Evolutionary conservation across 2,113 vertebrate genomes (phyloP).

Genomic region (Vanacampus margaritifer): DNA sequence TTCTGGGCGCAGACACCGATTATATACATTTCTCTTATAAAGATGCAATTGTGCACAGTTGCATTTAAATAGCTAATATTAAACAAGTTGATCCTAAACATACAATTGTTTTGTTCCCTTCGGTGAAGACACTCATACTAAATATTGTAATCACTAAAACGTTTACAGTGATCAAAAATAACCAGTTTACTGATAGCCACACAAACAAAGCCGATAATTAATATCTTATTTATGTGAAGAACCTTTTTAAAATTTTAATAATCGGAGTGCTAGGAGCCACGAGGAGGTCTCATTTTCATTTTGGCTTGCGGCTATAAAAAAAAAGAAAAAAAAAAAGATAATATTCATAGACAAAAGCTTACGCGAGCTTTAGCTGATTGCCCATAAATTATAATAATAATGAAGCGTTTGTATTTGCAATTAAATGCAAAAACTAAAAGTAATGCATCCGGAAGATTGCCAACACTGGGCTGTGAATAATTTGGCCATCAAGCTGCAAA

Average conservation of each 20-base stretch:
- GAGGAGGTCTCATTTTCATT: slow-evolving; percentile 44
- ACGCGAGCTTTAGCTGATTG: slow-evolving; percentile 35
- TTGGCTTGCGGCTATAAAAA: neutral
- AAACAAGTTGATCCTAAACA: neutral
- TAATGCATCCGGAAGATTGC: neutral
- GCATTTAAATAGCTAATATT: no score
- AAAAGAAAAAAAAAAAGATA: slow-evolving; percentile 13
- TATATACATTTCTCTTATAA: no score
- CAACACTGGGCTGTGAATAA: neutral
- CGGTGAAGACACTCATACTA: neutral
- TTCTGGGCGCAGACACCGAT: no score
- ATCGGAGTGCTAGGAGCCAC: slow-evolving; percentile 1
- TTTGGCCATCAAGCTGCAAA: neutral
- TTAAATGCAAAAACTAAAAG: neutral
- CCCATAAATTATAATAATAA: slow-evolving; percentile 35
- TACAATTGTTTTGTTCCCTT: no score
- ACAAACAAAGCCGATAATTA: slow-evolving; percentile 11
- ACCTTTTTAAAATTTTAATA: neutral
- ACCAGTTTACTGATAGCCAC: neutral
- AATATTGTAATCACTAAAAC: neutral
- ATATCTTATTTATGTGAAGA: neutral
- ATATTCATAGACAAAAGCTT: slow-evolving; percentile 36
- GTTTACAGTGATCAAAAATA: neutral
- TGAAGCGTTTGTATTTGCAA: slow-evolving; percentile 13
- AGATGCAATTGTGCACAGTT: no score